Evolutionary conservation across 2,888 invertebrate genomes (phyloP), one percentile per base, ranked within the genome.

Genomic region (Ectobius pallidus): DNA sequence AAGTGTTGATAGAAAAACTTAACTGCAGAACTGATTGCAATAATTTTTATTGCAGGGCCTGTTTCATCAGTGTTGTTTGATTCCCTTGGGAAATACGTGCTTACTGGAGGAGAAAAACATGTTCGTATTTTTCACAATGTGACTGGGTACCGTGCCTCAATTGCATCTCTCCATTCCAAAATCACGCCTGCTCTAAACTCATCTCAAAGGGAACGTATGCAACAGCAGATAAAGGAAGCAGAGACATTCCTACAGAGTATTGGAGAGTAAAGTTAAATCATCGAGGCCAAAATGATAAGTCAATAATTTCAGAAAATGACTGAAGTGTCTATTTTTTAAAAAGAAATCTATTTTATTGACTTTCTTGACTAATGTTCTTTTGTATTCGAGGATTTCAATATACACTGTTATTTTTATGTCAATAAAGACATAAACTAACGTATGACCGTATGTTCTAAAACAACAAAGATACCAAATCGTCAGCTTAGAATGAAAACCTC

Each of bases 71-170:
- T 96, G 78, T 82, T 86, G 75, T 96, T 95, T 81, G 93, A 95
- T 80, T 87, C 92, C 3, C 86, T 88, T 74, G 92, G 92, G 25
- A 90, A 91, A 80, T 92, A 90, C 80, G 79, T 95, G 55, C 86
- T 92, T 76, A 88, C 90, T 0, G 86, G 91, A 71, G 94, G 93
- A 16, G 94, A 94, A 77, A 90, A 89, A 76, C 90, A 90, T 63
- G 89, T 96, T 14, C 86, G 92, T 49, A 87, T 96, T 69, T 90
- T 95, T 79, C 91, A 92, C 81, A 96, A 96, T 79, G 85, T 92
- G 6, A 87, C 90, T n/a, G 92, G 91, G 4, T 88, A 88, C 78
- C 84, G 86, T 71, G 84, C 82, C 77, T 82, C 80, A 61, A 86
- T 85, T 78, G 81, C 81, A 39, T 81, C 83, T 4, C 84, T 87